phyloP scores from a whole-genome alignment of 2,797 vertebrate genomes.

The Cottoperca gobio region DNA sequence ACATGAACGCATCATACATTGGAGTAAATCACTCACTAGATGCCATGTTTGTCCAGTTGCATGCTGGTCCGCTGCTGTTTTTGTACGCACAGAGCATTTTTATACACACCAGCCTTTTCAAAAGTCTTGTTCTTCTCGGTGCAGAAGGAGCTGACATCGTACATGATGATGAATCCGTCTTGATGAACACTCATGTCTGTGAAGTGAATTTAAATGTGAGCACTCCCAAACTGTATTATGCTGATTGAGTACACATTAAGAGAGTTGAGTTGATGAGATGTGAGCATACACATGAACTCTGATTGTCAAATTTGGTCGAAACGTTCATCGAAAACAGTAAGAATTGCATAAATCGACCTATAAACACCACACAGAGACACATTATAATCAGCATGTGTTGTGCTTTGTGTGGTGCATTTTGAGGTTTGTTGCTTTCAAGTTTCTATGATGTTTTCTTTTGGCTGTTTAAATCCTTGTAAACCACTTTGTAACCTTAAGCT shows the following conservation, averaged over 20 bases:
- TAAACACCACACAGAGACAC: neutral
- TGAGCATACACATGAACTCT: neutral
- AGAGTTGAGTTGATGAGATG: neutral
- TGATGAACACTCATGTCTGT: neutral
- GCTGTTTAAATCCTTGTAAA: neutral
- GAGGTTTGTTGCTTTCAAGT: neutral
- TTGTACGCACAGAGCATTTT: neutral
- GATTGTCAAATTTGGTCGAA: neutral
- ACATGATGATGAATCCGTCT: too few relatives aligned
- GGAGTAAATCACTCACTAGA: neutral
- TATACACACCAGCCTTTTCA: neutral
- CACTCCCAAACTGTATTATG: neutral
- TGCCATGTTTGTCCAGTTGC: neutral
- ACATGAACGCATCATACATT: neutral
- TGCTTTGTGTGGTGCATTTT: too few relatives aligned
- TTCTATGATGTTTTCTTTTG: neutral
- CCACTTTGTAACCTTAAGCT: neutral
- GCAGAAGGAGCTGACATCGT: neutral
- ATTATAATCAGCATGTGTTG: neutral
- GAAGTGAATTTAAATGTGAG: neutral
- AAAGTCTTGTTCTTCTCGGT: neutral
- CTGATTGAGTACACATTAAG: too few relatives aligned
- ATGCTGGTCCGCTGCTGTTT: neutral
- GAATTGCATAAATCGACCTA: neutral
- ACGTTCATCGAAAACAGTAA: neutral